phyloP scores from a whole-genome alignment of 2,888 invertebrate species.

The Plagodis pulveraria region DNA sequence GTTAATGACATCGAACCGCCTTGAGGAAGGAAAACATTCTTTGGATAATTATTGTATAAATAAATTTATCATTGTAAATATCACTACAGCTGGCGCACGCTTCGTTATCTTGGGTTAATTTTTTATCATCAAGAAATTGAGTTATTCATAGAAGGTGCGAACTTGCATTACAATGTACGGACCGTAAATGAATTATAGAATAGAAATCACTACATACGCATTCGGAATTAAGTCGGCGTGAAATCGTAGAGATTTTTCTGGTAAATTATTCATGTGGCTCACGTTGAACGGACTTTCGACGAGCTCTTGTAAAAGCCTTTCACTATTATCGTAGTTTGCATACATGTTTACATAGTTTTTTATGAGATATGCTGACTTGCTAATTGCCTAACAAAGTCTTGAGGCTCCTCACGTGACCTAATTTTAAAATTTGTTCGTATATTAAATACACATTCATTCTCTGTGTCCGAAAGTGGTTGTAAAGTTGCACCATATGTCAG shows the following conservation, averaged over 20 bases:
- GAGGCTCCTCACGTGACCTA: slow-evolving; percentile 5
- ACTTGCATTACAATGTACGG: slow-evolving; percentile 64
- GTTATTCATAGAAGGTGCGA: slow-evolving; percentile 51
- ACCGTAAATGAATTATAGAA: slow-evolving; percentile 77
- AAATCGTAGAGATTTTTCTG: slow-evolving; percentile 85
- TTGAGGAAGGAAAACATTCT: slow-evolving; percentile 43
- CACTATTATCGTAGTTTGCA: slow-evolving; percentile 75
- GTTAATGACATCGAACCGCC: slow-evolving; percentile 54
- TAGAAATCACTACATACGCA: slow-evolving; percentile 76
- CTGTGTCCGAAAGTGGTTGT: slow-evolving; percentile 24
- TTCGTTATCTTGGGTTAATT: slow-evolving; percentile 11
- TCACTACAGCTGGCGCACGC: background rate
- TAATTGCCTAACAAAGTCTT: slow-evolving; percentile 9
- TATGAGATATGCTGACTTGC: slow-evolving; percentile 6
- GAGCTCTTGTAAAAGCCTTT: slow-evolving; percentile 80
- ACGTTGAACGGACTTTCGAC: slow-evolving; percentile 79
- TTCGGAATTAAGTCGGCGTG: slow-evolving; percentile 80
- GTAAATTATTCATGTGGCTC: slow-evolving; percentile 84
- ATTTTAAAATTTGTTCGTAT: slow-evolving; percentile 10
- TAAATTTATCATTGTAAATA: slow-evolving; percentile 16
- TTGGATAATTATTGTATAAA: slow-evolving; percentile 9
- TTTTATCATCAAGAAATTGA: slow-evolving; percentile 37
- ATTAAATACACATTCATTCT: slow-evolving; percentile 26
- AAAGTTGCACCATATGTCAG: slow-evolving; percentile 34
- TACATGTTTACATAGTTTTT: slow-evolving; percentile 45